Evolutionary conservation across 2,113 vertebrate genomes (phyloP).

Genomic region (Cnemophilus loriae): DNA sequence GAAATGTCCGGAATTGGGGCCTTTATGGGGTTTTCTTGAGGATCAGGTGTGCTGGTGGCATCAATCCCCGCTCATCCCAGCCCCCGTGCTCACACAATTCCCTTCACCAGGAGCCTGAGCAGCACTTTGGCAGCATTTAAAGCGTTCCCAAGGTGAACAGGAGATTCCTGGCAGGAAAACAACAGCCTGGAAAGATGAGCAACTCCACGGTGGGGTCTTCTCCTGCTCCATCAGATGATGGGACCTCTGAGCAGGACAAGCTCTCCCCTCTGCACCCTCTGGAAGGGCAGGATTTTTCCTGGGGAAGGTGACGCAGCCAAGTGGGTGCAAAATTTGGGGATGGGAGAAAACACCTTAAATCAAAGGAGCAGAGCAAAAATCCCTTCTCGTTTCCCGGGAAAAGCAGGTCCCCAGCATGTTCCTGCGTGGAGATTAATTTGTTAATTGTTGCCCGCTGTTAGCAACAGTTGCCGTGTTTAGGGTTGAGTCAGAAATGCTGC

Average conservation of each 20-base stretch:
- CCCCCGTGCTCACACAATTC: background rate
- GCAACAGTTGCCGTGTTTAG: conserved; percentile 60
- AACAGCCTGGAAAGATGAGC: background rate
- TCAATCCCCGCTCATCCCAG: fast-evolving
- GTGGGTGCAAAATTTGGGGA: background rate
- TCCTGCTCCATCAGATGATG: background rate
- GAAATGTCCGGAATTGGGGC: background rate
- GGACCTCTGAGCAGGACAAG: background rate
- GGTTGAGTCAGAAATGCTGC: conserved; percentile 32
- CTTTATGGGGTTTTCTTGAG: background rate
- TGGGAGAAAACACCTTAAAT: background rate
- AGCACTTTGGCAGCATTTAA: background rate
- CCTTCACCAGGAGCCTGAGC: background rate
- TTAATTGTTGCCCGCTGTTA: conserved; percentile 57
- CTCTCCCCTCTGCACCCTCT: background rate
- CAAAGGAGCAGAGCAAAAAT: background rate
- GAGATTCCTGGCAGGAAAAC: background rate
- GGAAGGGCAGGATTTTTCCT: background rate
- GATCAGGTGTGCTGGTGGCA: background rate
- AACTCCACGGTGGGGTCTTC: background rate
- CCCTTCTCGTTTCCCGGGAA: background rate
- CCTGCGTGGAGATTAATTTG: conserved; percentile 19
- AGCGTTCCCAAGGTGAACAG: background rate
- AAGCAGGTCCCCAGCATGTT: background rate
- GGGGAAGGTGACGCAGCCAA: background rate